phyloP scores from a whole-genome alignment of 2,113 vertebrate genomes.

The Petrocephalus microphthalmus region DNA sequence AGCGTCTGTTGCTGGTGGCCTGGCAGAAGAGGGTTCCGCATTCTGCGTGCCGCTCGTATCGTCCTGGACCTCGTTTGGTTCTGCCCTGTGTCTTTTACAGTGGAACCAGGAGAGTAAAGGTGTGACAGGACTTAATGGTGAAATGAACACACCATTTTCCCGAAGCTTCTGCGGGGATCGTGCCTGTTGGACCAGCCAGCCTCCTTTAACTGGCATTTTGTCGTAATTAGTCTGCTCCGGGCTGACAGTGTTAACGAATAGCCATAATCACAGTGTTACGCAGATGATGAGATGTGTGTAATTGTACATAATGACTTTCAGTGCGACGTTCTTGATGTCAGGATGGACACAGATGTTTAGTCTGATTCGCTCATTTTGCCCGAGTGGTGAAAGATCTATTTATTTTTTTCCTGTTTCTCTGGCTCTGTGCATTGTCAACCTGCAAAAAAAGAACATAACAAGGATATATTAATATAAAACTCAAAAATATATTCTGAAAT shows the following conservation, averaged over 20 bases:
- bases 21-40: neutral
- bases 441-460: neutral
- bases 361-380: neutral
- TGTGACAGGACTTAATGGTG: neutral
- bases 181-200: neutral
- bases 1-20: neutral
- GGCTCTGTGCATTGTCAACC: neutral
- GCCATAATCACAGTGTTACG: neutral
- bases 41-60: neutral
- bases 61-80: neutral
- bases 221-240: neutral
- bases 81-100: neutral
- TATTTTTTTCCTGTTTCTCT: neutral
- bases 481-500: neutral
- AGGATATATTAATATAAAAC: neutral
- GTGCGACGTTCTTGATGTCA: neutral
- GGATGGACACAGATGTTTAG: neutral
- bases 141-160: neutral
- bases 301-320: neutral
- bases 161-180: neutral
- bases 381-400: neutral
- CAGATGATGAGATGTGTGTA: neutral
- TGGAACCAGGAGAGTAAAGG: neutral
- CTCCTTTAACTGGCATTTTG: neutral
- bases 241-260: slow-evolving; percentile 1